A percentile compares a stretch with the other conserved stretches of the same genome.
phyloP scores from a whole-genome alignment of 1,140 invertebrate species.

The Scaptomyza hsui region DNA sequence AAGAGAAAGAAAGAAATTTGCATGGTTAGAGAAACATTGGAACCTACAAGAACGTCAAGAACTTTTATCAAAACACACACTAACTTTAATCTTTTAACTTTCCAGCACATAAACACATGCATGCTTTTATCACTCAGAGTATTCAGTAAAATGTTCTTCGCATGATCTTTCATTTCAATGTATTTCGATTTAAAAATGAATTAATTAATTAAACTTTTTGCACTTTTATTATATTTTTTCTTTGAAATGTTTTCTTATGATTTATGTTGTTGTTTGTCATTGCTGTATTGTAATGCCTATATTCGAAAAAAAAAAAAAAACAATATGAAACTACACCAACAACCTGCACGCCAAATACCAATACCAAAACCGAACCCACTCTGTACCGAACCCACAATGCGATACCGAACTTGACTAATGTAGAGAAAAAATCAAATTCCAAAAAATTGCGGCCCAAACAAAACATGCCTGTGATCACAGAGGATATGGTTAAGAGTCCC shows the following conservation, averaged over 20 bases:
- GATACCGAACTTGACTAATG: slow-evolving; percentile 56
- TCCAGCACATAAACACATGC: slow-evolving; percentile 25
- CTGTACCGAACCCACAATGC: slow-evolving; percentile 9
- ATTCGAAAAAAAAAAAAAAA: slow-evolving; percentile 31
- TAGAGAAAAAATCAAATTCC: slow-evolving; percentile 82
- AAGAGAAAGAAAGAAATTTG: slow-evolving; percentile 33
- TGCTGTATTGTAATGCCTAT: slow-evolving; percentile 55
- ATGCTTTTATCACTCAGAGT: slow-evolving; percentile 46
- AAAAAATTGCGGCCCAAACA: slow-evolving; percentile 71
- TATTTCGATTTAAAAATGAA: slow-evolving; percentile 29
- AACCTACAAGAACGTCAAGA: slow-evolving; percentile 11
- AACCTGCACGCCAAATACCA: slow-evolving; percentile 44
- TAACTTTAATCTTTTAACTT: not conserved
- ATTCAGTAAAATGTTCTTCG: slow-evolving; percentile 4
- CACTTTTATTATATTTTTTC: slow-evolving; percentile 63
- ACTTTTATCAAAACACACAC: not conserved
- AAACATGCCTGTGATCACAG: slow-evolving; percentile 74
- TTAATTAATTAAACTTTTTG: slow-evolving; percentile 44
- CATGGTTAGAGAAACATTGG: slow-evolving; percentile 36
- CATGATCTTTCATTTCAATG: slow-evolving; percentile 48
- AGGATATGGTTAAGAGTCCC: slow-evolving; percentile 90
- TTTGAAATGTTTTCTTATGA: slow-evolving; percentile 50
- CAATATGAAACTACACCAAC: slow-evolving; percentile 37
- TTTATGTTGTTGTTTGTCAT: slow-evolving; percentile 55
- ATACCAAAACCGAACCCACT: slow-evolving; percentile 19